phyloP scores from a whole-genome alignment of 2,113 vertebrate genomes.

The Paralichthys olivaceus region DNA sequence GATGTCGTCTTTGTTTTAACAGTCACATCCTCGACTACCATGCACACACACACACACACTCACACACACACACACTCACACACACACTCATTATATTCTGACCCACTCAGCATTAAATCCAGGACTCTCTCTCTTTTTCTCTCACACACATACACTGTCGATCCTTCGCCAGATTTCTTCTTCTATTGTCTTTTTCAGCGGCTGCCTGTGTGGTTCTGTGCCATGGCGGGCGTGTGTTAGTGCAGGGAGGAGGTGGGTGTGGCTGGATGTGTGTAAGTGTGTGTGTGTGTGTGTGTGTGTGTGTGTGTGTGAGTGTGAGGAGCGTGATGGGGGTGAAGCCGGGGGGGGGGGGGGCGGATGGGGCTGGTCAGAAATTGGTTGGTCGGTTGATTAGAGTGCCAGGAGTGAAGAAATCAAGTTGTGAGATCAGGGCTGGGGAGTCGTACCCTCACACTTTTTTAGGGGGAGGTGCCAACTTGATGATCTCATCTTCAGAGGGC shows the following conservation, averaged over 20 bases:
- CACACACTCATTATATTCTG: too few species aligned
- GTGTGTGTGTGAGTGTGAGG: conserved; percentile 15
- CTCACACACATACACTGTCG: conserved; percentile 34
- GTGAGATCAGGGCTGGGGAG: conserved; percentile 45
- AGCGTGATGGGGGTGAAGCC: not conserved
- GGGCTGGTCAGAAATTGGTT: conserved; percentile 39
- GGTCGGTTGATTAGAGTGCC: conserved; percentile 60
- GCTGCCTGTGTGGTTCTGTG: conserved; percentile 25
- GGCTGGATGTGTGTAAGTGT: not conserved
- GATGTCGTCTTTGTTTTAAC: not conserved
- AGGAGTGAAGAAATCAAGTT: conserved; percentile 70
- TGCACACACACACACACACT: conserved; percentile 6
- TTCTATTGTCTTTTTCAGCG: conserved; percentile 34
- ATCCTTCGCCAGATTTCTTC: conserved; percentile 48
- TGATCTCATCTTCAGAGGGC: conserved; percentile 96
- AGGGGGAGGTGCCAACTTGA: conserved; percentile 94
- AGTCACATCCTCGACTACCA: conserved; percentile 2
- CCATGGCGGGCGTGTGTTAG: conserved; percentile 43
- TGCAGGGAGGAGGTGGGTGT: conserved; percentile 14
- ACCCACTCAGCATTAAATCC: not conserved
- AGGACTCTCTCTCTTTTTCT: conserved; percentile 11
- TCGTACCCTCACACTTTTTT: conserved; percentile 65
- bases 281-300: conserved; percentile 20
- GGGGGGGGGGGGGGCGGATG: not conserved
- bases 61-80: conserved; percentile 25